These are phyloP conservation scores for Platysternon megacephalum DNA, from an alignment of 2,113 vertebrate genomes.

Conservation along the genomic window DNA sequence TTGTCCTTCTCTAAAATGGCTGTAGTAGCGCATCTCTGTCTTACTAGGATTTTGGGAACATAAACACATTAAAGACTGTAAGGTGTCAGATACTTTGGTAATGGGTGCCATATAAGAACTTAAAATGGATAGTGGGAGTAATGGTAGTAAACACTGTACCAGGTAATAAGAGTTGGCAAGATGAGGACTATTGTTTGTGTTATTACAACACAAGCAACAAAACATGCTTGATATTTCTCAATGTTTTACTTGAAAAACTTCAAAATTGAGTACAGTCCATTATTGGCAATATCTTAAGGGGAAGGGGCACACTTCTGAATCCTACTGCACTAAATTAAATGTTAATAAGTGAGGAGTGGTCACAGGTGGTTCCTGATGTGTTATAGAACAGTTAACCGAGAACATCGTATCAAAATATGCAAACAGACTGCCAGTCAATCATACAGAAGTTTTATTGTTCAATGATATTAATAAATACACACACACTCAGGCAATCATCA, in stretches of 20 bases:
- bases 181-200: background rate
- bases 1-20: too few species aligned
- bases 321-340: background rate
- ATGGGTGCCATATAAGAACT: too few species aligned
- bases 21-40: too few species aligned
- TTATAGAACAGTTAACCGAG: conserved; percentile 34
- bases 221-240: background rate
- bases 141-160: background rate
- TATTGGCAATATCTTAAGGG: background rate
- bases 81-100: too few species aligned
- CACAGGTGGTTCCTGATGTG: background rate
- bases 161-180: background rate
- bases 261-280: background rate
- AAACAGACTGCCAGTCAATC: background rate
- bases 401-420: background rate
- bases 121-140: background rate
- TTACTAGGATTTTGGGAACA: too few species aligned
- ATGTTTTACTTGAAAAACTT: background rate
- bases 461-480: background rate
- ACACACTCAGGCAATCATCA: too few species aligned
- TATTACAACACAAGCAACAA: background rate
- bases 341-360: background rate
- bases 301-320: background rate
- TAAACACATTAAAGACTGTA: too few species aligned
- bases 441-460: background rate